A percentile compares a stretch with the other conserved stretches of the same genome.
These are phyloP conservation scores for Harpagifer antarcticus DNA, from an alignment of 2,797 vertebrate genomes.

Conservation along the genomic window DNA sequence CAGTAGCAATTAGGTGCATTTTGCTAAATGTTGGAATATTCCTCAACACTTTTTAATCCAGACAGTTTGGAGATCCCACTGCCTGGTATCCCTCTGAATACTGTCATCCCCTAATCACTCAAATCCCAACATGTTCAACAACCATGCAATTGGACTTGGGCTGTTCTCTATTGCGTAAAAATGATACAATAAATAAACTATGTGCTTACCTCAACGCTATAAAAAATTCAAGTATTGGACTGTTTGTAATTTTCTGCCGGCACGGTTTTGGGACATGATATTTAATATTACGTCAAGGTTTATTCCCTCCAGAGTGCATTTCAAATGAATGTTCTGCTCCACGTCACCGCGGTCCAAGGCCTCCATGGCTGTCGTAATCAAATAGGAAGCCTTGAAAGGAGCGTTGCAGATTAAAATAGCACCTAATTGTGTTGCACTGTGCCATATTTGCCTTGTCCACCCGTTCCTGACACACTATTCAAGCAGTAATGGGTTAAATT, in stretches of 20 bases:
- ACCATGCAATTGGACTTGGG: constrained; percentile 34
- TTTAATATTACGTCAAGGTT: constrained; percentile 74
- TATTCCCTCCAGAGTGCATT: constrained; percentile 75
- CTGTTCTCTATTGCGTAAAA: constrained; percentile 28
- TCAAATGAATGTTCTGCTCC: constrained; percentile 85
- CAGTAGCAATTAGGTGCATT: not conserved
- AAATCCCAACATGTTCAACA: constrained; percentile 6
- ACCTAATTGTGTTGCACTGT: constrained; percentile 73
- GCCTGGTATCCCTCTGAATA: not conserved
- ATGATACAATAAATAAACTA: constrained; percentile 70
- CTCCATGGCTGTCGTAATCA: constrained; percentile 74
- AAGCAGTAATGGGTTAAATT: constrained; percentile 76
- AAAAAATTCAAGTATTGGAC: constrained; percentile 64
- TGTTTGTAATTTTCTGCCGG: constrained; percentile 64
- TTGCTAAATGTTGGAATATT: not conserved
- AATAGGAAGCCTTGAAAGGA: constrained; percentile 70
- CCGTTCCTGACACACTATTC: constrained; percentile 65
- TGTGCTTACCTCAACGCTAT: constrained; percentile 62
- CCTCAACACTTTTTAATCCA: constrained; percentile 13
- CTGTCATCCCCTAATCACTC: not conserved
- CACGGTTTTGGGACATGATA: constrained; percentile 67
- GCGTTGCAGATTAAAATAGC: constrained; percentile 75
- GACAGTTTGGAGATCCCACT: not conserved
- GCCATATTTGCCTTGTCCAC: constrained; percentile 71
- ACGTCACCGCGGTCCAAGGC: constrained; percentile 67